Evolutionary conservation across 2,113 vertebrate species (phyloP).

Genomic region (Mormyrus iriodes): DNA sequence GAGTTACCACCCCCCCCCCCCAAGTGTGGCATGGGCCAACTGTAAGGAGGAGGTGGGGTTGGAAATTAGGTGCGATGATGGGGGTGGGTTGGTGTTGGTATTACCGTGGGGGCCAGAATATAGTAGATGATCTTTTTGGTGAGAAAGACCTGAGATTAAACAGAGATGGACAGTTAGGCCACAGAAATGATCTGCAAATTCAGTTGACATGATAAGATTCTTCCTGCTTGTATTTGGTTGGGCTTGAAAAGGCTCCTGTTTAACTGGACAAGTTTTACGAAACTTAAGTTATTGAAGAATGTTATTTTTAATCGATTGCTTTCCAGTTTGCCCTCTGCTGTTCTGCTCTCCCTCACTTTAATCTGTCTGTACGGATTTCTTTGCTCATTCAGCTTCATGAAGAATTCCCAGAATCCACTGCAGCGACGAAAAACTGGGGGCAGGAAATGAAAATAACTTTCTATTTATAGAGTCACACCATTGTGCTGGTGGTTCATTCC

Average conservation of each 20-base stretch:
- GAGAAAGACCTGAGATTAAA: background rate
- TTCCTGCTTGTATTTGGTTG: background rate
- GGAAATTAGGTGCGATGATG: background rate
- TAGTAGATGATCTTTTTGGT: background rate
- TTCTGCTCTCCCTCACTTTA: background rate
- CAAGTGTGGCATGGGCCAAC: background rate
- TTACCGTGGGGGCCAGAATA: background rate
- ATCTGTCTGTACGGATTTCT: background rate
- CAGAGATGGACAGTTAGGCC: background rate
- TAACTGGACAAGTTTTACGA: background rate
- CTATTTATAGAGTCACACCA: background rate
- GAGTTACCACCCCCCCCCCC: background rate
- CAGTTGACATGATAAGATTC: background rate
- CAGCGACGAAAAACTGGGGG: background rate
- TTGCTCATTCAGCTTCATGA: background rate
- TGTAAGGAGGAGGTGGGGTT: background rate
- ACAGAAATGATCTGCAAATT: background rate
- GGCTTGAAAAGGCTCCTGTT: background rate
- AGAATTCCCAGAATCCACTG: background rate
- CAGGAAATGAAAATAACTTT: background rate
- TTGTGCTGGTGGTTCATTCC: background rate
- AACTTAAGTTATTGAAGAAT: background rate
- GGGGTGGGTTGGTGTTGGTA: background rate
- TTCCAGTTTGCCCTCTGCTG: background rate
- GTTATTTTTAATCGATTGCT: background rate